Conservation (phyloP, 2,888 invertebrate genomes). For the Latrodectus elegans region DNA sequence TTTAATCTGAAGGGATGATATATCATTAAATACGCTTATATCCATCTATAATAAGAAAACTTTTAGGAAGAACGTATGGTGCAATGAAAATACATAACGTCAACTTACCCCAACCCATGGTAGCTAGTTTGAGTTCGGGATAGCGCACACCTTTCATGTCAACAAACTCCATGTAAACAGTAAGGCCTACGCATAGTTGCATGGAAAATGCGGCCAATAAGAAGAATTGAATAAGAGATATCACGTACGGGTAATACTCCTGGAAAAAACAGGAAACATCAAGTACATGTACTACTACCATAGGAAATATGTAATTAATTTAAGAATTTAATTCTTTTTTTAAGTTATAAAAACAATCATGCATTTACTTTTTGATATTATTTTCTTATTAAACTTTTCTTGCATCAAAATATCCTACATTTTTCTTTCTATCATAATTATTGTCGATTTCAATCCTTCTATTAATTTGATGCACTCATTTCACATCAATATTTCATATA, state of each 20-base stretch:
- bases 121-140: conserved; percentile 67
- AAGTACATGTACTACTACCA: too few species aligned
- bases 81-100: background rate
- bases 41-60: too few species aligned
- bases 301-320: too few species aligned
- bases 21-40: too few species aligned
- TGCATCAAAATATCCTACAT: too few species aligned
- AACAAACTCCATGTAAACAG: conserved; percentile 66
- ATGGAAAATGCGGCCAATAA: conserved; percentile 69
- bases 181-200: conserved; percentile 67
- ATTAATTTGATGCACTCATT: too few species aligned
- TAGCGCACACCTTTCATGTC: conserved; percentile 61
- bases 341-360: background rate
- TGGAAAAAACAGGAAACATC: background rate
- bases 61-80: too few species aligned
- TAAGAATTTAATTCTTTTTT: too few species aligned
- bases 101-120: conserved; percentile 70
- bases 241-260: conserved; percentile 65
- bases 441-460: too few species aligned
- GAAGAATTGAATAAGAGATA: conserved; percentile 65
- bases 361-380: background rate
- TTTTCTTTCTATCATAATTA: too few species aligned
- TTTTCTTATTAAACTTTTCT: background rate
- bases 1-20: too few species aligned
- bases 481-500: too few species aligned